phyloP scores from a whole-genome alignment of 2,113 vertebrate genomes.

The Gallinago paraguaiae region DNA sequence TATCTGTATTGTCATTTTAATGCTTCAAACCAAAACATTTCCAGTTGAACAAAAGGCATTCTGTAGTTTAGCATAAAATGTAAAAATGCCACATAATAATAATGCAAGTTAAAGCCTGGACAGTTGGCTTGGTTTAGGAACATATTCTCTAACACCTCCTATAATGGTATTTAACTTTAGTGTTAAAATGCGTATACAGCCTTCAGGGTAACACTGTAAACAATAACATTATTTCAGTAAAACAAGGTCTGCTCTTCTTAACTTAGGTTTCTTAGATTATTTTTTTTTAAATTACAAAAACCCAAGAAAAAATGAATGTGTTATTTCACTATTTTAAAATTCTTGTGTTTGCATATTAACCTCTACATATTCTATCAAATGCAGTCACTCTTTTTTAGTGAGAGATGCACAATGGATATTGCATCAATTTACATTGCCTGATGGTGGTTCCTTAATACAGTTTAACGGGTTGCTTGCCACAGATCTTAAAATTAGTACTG shows the following conservation, averaged over 20 bases:
- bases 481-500: conserved; percentile 1
- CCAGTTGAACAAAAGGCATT: not conserved
- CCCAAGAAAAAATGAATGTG: not conserved
- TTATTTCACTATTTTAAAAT: conserved; percentile 8
- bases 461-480: not conserved
- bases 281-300: not conserved
- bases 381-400: not conserved
- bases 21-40: not conserved
- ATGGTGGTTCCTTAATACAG: not conserved
- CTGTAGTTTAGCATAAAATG: not conserved
- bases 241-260: not conserved
- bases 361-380: not conserved
- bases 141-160: not conserved
- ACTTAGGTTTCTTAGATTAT: not conserved
- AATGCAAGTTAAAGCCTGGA: not conserved
- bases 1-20: not conserved
- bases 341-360: not conserved
- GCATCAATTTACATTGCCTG: not conserved
- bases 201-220: not conserved
- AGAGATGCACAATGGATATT: conserved; percentile 3
- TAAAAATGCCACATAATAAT: not conserved
- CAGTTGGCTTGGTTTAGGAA: not conserved
- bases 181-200: not conserved
- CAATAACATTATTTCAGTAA: not conserved
- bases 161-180: not conserved